phyloP scores from a whole-genome alignment of 2,888 invertebrate genomes.

The Sinelater perroti region DNA sequence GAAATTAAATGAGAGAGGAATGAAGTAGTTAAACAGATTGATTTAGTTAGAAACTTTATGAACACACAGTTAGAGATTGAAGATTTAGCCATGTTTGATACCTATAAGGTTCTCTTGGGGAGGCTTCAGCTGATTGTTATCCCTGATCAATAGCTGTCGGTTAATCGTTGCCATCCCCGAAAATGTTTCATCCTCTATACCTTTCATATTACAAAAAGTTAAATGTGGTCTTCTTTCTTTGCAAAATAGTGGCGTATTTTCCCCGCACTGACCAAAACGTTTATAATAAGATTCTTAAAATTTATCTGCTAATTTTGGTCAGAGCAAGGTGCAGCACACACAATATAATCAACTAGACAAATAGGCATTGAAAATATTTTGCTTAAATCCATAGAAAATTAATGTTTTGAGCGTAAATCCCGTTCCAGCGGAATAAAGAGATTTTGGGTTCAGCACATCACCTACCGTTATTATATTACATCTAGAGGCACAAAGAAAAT shows the following conservation, averaged over 20 bases:
- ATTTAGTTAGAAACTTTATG: constrained; percentile 22
- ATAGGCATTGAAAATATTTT: too few species aligned
- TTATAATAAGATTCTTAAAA: too few species aligned
- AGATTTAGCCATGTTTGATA: constrained; percentile 39
- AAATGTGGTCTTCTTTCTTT: not conserved
- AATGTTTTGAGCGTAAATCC: too few species aligned
- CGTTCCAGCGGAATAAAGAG: constrained; percentile 10
- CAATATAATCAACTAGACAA: too few species aligned
- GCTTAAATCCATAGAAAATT: too few species aligned
- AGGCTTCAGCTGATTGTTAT: constrained; percentile 50
- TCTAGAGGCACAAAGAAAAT: constrained; percentile 14
- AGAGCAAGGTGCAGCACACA: too few species aligned
- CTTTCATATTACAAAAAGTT: too few species aligned
- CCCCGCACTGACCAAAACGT: too few species aligned
- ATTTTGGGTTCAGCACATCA: constrained; percentile 12
- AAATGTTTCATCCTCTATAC: constrained; percentile 43
- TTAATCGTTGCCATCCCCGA: constrained; percentile 58
- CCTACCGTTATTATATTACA: constrained; percentile 24
- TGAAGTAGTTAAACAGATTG: constrained; percentile 16
- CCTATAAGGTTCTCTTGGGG: constrained; percentile 50
- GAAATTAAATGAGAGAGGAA: constrained; percentile 18
- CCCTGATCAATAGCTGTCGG: constrained; percentile 57
- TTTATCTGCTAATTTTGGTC: too few species aligned
- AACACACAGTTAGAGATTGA: constrained; percentile 26
- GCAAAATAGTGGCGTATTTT: not conserved